Percentiles rank a stretch among this genome's conserved stretches.
These are phyloP conservation scores for Tryphoninae sp. DNA, from an alignment of 2,888 invertebrate species.

Conservation along the genomic window DNA sequence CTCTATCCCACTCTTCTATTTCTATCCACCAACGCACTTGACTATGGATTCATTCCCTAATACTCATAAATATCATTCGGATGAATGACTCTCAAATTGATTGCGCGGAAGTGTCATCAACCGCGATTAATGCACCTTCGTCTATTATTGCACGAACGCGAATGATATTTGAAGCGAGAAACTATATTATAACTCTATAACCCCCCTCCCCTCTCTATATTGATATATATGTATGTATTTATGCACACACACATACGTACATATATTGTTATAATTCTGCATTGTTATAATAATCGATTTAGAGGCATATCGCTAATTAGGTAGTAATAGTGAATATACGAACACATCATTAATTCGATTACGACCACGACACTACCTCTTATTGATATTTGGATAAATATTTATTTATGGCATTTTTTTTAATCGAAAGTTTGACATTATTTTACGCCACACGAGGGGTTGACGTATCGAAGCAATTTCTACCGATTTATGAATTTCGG, in stretches of 20 bases:
- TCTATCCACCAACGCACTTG: conserved; percentile 20
- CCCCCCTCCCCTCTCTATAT: too few relatives aligned
- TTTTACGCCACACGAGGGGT: neutral
- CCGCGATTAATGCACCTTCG: conserved; percentile 34
- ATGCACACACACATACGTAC: neutral
- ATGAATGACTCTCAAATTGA: conserved; percentile 47
- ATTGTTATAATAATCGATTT: too few relatives aligned
- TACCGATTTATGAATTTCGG: conserved; percentile 11
- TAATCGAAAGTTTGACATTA: neutral
- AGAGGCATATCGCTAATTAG: too few relatives aligned
- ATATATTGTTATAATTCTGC: neutral
- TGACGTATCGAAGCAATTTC: neutral
- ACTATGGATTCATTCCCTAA: conserved; percentile 31
- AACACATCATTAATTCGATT: too few relatives aligned
- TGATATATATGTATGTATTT: neutral
- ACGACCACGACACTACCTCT: too few relatives aligned
- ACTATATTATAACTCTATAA: neutral
- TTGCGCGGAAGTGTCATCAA: conserved; percentile 40
- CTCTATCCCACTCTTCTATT: conserved; percentile 23
- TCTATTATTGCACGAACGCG: conserved; percentile 50
- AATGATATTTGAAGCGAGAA: conserved; percentile 19
- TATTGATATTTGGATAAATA: too few relatives aligned
- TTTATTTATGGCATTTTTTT: too few relatives aligned
- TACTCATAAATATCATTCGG: conserved; percentile 53
- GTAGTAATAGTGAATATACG: too few relatives aligned